Base-by-base conservation (phyloP, 2,113 vertebrate genomes). In the Antennarius striatus region DNA sequence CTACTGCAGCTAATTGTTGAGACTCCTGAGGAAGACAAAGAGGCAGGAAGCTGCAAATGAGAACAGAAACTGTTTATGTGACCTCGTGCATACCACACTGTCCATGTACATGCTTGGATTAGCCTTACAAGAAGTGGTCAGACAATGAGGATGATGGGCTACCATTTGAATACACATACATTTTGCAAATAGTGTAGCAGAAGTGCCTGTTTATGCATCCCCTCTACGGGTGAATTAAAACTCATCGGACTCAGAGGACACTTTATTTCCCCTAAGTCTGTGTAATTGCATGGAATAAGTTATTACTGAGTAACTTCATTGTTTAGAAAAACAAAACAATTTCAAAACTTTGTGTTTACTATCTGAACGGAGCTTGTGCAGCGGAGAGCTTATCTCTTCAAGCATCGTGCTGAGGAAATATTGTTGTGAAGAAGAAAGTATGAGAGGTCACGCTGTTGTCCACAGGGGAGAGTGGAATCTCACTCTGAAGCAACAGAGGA, bases 11-110 rank as follows among this genome's bases (percentile, higher is more conserved):
- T 45, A 63, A 62, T 64, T 64, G 55, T 47, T 73, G 30, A 59
- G 77, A 57, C 72, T 75, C 29, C 15, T 9, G 58, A 72, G 68
- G 73, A 82, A 65, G 73, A 78, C 30, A 16, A 53, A 36, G 62
- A 80, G 43, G 80, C 80, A 86, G 73, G 75, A 88, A 89, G 68
- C 86, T 80, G 80, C 77, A 85, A 85, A 83, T 77, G 63, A 74
- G 80, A 85, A 78, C 80, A 86, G 78, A 85, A 83, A 78, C 78
- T 70, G 73, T 75, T 83, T 77, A 77, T 79, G 63, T 81, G 62
- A 69, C 58, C 64, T 79, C 36, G 47, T 62, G 51, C 84, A 87
- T 81, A 79, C 69, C 75, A 84, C 77, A 76, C 76, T 69, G 79
- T 77, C 48, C 66, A 47, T 75, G 72, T 72, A 61, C 71, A 77